A percentile compares a stretch with the other conserved stretches of the same genome.
These are phyloP conservation scores for Ectemnius lituratus DNA, from an alignment of 2,888 invertebrate species.

Conservation along the genomic window DNA sequence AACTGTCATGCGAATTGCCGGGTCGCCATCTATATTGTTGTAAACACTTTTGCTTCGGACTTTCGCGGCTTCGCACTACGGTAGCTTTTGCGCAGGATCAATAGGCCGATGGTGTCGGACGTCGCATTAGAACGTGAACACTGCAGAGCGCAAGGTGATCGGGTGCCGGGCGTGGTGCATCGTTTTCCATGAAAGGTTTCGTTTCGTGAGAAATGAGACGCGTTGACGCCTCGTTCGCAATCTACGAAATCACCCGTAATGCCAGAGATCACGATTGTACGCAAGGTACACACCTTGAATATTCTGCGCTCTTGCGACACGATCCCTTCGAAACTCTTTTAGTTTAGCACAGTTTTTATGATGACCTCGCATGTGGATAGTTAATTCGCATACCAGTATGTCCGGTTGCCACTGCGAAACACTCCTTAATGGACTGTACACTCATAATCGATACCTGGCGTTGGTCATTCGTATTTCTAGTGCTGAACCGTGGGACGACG, in stretches of 20 bases:
- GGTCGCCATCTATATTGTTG: slow-evolving; percentile 8
- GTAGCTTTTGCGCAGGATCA: slow-evolving; percentile 24
- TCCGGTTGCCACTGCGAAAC: too few relatives aligned
- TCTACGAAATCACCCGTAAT: slow-evolving; percentile 47
- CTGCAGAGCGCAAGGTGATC: slow-evolving; percentile 12
- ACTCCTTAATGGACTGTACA: too few relatives aligned
- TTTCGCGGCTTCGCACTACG: slow-evolving; percentile 19
- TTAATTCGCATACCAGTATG: not conserved
- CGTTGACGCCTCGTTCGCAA: slow-evolving; percentile 11
- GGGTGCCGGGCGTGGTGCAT: slow-evolving; percentile 17
- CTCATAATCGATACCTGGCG: not conserved
- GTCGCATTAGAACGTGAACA: slow-evolving; percentile 12
- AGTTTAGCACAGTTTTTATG: not conserved
- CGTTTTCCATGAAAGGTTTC: not conserved
- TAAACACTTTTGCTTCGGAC: not conserved
- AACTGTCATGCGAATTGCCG: not conserved
- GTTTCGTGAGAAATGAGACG: slow-evolving; percentile 20
- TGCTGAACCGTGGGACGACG: not conserved
- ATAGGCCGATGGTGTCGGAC: slow-evolving; percentile 21
- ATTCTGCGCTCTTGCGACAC: slow-evolving; percentile 1
- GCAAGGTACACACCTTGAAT: slow-evolving; percentile 58
- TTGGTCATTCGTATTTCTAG: not conserved
- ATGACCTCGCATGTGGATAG: not conserved
- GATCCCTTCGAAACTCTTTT: not conserved
- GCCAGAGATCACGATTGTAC: slow-evolving; percentile 62